Evolutionary conservation across 2,888 invertebrate species (phyloP), one percentile per base, ranked within the genome.

Genomic region (Polietes domitor): DNA sequence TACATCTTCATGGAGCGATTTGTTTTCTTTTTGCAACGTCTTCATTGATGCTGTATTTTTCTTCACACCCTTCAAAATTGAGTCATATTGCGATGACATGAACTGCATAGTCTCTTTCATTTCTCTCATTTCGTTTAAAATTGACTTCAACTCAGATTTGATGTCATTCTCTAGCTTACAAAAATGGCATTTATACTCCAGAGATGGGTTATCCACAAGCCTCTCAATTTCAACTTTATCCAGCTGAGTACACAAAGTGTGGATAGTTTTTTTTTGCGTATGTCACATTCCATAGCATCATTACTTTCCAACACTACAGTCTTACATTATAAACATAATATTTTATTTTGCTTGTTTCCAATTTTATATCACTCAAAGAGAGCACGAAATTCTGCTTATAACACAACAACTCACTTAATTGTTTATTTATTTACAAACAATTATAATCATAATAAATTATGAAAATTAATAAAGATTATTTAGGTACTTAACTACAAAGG

Each of bases 41-140:
- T 55, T 37, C 3, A 32, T 55, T 21, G 24, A 37, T 19, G 24
- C 28, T 15, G 28, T 41, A 41, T 72, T 72, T 9, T 37, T 12
- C 55, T 55, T 55, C 9, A 72, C 41, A 12, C 41, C 72, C 4
- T 72, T 72, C 10, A 72, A n/a, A n/a, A n/a, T n/a, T n/a, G n/a
- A n/a, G n/a, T n/a, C n/a, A n/a, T n/a, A n/a, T n/a, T n/a, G n/a
- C n/a, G 21, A 37, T 72, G 19, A 2, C 4, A 15, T 63, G 61
- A 28, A 63, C 61, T 24, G 61, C 61, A 1, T 24, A 24, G n/a
- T 10, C 61, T 43, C 74, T 47, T 55, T 24, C 55, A 55, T 24
- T 55, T 55, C 55, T 55, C 55, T 55, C 55, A 55, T 55, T 55
- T 55, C 19, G 12, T 3, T 17, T 17, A 53, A 17, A 5, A 53